A percentile compares a stretch with the other conserved stretches of the same genome.
Conservation (phyloP, 2,888 invertebrate species). For the Smittia aterrima region DNA sequence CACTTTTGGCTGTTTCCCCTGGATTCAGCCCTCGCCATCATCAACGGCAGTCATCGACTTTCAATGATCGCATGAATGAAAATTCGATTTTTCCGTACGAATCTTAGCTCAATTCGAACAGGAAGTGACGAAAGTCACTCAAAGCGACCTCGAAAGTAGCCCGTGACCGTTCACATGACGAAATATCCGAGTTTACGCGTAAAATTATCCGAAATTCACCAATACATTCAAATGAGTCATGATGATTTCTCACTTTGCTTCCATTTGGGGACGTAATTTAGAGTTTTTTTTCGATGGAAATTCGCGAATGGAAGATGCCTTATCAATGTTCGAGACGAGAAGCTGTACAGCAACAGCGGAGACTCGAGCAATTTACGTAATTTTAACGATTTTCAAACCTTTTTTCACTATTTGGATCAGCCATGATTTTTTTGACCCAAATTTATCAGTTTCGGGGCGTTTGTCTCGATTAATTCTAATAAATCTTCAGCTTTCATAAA, state of each 20-base stretch:
- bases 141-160: neutral
- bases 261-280: neutral
- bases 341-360: neutral
- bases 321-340: neutral
- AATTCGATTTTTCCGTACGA: neutral
- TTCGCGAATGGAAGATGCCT: neutral
- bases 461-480: constrained; percentile 26
- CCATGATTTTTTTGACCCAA: constrained; percentile 3
- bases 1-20: neutral
- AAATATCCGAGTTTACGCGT: neutral
- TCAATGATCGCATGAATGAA: neutral
- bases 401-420: constrained; percentile 21
- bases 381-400: constrained; percentile 21
- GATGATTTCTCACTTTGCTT: constrained; percentile 17
- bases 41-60: neutral
- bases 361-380: constrained; percentile 4
- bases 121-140: neutral
- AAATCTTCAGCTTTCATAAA: neutral
- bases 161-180: neutral
- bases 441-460: neutral
- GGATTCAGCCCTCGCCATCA: neutral
- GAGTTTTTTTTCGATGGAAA: neutral
- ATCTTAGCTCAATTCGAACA: neutral
- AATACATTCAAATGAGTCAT: neutral
- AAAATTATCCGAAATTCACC: neutral